A percentile compares a stretch with the other conserved stretches of the same genome.
Conservation (phyloP, 2,797 vertebrate genomes). For the Columba guinea region DNA sequence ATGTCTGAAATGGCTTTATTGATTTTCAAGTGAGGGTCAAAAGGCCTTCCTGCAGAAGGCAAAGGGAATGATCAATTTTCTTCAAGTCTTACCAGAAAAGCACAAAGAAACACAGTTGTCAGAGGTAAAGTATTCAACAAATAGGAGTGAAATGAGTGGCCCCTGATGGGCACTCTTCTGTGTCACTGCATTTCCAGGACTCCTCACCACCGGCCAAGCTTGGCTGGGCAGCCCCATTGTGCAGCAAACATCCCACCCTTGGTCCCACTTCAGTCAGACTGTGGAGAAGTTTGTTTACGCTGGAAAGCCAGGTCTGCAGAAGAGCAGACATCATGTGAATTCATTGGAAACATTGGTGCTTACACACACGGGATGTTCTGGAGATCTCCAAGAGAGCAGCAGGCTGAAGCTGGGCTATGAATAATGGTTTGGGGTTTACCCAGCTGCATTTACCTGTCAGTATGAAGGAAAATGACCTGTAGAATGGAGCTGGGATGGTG, state of each 20-base stretch:
- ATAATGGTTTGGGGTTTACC: too few species aligned
- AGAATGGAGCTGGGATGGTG: background rate
- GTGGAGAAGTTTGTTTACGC: background rate
- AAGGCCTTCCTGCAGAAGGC: too few species aligned
- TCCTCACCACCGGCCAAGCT: fast-evolving
- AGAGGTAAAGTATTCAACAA: too few species aligned
- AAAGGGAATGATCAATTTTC: too few species aligned
- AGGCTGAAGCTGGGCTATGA: background rate
- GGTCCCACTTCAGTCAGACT: background rate
- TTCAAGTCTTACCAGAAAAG: too few species aligned
- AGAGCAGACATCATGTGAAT: fast-evolving
- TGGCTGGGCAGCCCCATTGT: background rate
- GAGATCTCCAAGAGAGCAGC: background rate
- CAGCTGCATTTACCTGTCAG: too few species aligned
- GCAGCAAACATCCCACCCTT: background rate
- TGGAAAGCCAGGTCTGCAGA: background rate
- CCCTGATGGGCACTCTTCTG: too few species aligned
- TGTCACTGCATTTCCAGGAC: background rate
- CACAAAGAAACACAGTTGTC: too few species aligned
- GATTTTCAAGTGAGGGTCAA: too few species aligned
- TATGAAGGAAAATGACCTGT: background rate
- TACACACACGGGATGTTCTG: background rate
- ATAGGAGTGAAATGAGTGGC: too few species aligned
- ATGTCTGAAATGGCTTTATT: too few species aligned
- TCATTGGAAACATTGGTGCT: fast-evolving